Evolutionary conservation across 2,797 vertebrate species (phyloP), one percentile per base, ranked within the genome.

Genomic region (Ctenopoma multispine): DNA sequence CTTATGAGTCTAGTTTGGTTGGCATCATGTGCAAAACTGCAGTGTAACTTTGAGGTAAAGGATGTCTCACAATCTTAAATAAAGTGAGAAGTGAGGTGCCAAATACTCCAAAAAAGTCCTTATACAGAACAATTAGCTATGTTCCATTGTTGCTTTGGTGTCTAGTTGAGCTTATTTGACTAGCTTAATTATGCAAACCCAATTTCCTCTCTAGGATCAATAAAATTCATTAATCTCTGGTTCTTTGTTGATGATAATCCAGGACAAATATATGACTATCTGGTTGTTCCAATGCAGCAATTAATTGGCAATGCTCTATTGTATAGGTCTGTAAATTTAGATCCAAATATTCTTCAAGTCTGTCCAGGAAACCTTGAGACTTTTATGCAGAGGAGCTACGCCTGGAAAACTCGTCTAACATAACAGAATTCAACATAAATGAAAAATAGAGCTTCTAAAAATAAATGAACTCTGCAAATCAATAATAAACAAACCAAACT

Each of bases 131-230:
- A 41, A n/a, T 7, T 40, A 40, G 4, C 34, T 36, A 36, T 2
- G 2, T 12, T 36, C 34, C 38, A 48, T 41, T 34, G 5, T 5
- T 17, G 11, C 5, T 12, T 0, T 7, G 5, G 47, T 14, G 7
- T n/a, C 20, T 14, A 34, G 20, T 44, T 34, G 6, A 34, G 15
- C 40, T 27, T 7, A n/a, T 68, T 58, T 71, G 29, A 54, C 51
- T 1, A 13, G n/a, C 46, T 61, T 50, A 43, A 69, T 55, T 49
- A 29, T 23, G 29, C 17, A 13, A 59, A 14, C 24, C 48, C 20
- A 63, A 61, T 54, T 64, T 79, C 72, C 56, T 69, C 29, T 20
- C 3, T 24, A 50, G 40, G 40, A 75, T 82, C 76, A 59, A 82
- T 82, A 51, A 20, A 64, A 65, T 54, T 77, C 63, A 84, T 84